A percentile compares a stretch with the other conserved stretches of the same genome.
These are phyloP conservation scores for Tapirus indicus DNA, from an alignment of 2,797 vertebrate genomes.

Conservation along the genomic window DNA sequence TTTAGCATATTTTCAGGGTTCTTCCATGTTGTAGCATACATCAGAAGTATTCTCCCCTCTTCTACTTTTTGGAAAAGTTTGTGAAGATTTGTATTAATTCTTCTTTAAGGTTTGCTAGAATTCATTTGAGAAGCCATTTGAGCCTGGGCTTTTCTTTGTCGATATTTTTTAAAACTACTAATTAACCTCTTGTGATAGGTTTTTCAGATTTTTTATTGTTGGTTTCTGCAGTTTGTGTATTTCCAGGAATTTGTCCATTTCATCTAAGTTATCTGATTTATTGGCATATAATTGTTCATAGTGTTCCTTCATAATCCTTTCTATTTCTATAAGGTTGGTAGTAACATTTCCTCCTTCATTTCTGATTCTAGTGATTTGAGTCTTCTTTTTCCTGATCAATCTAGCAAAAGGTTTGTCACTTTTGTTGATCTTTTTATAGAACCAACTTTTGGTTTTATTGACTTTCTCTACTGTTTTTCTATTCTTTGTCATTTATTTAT, in stretches of 20 bases:
- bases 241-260: slow-evolving; percentile 39
- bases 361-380: slow-evolving; percentile 41
- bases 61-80: slow-evolving; percentile 14
- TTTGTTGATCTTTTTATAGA: slow-evolving; percentile 20
- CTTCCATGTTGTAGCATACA: not conserved
- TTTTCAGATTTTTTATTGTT: slow-evolving; percentile 18
- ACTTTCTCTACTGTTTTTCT: slow-evolving; percentile 3
- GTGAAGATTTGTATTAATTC: slow-evolving; percentile 37
- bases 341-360: not conserved
- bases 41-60: not conserved
- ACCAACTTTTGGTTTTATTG: not conserved
- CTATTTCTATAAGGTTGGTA: slow-evolving; percentile 45
- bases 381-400: not conserved
- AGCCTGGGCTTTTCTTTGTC: not conserved
- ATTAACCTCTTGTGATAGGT: not conserved
- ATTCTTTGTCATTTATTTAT: not conserved
- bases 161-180: not conserved
- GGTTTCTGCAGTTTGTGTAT: not conserved
- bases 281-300: slow-evolving; percentile 1
- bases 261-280: slow-evolving; percentile 22
- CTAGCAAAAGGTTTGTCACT: slow-evolving; percentile 5
- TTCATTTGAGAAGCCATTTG: slow-evolving; percentile 47
- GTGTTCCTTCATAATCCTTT: slow-evolving; percentile 8
- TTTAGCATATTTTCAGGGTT: slow-evolving; percentile 35
- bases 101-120: slow-evolving; percentile 53